Evolutionary conservation across 1,140 invertebrate species (phyloP), one percentile per base, ranked within the genome.

Genomic region (Scylla paramamosain): DNA sequence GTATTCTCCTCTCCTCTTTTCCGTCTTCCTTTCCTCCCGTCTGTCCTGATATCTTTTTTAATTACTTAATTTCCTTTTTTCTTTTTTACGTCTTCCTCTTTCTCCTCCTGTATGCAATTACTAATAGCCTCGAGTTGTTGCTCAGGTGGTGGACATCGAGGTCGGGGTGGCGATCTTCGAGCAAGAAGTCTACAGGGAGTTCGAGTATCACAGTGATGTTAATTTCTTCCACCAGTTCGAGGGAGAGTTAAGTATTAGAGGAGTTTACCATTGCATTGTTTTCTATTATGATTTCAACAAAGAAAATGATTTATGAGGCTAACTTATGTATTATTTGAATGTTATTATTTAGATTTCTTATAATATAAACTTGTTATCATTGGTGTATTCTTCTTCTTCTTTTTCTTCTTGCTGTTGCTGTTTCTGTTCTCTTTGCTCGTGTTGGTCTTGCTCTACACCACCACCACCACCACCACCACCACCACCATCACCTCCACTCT

Each of bases 211-310:
- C 83, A 89, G 29, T 39, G 89, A 86, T 7, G 28, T 95, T 0
- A 0, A 59, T 32, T 96, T 96, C 84, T 96, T 96, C 89, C 95
- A 96, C 82, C 95, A 96, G 93, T 96, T 96, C 67, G 93, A 96
- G 29, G 91, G 90, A 3, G 94, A 96, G 31, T 94, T 96, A 10
- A 84, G 93, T 32, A 8, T 29, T 88, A 86, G 77, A 16, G 10
- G 20, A 59, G 52, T 20, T 20, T 59, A 1, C 52, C 52, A 59
- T 59, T 59, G 10, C 0, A 59, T 16, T 8, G 52, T 59, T 59
- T 59, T 59, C 10, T 59, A 1, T 59, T 20, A 59, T 12, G 2
- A 59, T 2, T 59, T 59, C 2, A 20, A 59, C 0, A 59, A 12
- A 59, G 52, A 59, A 59, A 59, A 59, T 59, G 10, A 12, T 12